phyloP scores from a whole-genome alignment of 2,888 invertebrate species.

The Pyralis farinalis region DNA sequence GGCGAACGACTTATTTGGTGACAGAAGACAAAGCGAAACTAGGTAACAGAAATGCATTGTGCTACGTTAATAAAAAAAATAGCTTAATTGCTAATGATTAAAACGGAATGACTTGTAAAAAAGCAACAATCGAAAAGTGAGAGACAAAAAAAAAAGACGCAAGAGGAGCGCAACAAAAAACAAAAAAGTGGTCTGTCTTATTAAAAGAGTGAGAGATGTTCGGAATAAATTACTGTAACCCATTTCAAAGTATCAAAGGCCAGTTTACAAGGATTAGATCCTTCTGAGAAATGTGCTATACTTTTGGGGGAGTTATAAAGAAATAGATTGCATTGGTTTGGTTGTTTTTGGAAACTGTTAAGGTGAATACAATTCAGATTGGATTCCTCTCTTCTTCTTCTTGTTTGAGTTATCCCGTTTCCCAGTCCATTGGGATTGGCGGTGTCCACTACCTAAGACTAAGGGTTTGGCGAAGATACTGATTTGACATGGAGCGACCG shows the following conservation, averaged over 20 bases:
- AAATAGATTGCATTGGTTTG: background rate
- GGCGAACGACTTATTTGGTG: no score
- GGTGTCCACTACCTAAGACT: no score
- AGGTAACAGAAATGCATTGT: no score
- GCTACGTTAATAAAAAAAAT: constrained; percentile 9
- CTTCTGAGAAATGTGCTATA: constrained; percentile 40
- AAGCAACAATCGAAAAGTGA: constrained; percentile 19
- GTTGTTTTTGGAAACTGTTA: background rate
- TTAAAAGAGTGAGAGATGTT: constrained; percentile 59
- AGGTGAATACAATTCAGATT: no score
- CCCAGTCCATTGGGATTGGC: no score
- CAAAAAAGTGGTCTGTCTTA: constrained; percentile 41
- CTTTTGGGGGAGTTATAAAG: constrained; percentile 1
- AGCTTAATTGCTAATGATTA: constrained; percentile 16
- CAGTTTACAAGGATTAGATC: constrained; percentile 34
- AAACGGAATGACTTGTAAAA: constrained; percentile 19
- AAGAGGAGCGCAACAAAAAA: constrained; percentile 20
- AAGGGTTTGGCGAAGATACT: no score
- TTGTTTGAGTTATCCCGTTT: no score
- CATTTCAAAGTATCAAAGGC: constrained; percentile 46
- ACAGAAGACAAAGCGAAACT: no score
- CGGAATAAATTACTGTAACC: constrained; percentile 59
- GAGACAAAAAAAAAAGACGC: constrained; percentile 7
- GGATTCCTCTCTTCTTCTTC: no score
- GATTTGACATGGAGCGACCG: no score